phyloP scores from a whole-genome alignment of 2,888 invertebrate genomes.

The Melinaea marsaeus region DNA sequence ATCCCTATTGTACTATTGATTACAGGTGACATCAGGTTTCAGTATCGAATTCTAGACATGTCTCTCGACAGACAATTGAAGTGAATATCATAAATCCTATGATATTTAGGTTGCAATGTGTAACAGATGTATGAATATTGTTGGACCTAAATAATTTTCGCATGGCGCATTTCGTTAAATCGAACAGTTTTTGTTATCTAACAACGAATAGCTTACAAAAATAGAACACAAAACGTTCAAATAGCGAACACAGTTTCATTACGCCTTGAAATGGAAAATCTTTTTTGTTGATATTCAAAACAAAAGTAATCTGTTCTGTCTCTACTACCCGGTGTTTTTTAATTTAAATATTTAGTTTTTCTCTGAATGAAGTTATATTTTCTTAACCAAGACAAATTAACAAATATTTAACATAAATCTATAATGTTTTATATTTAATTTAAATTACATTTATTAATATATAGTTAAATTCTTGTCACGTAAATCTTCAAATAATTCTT shows the following conservation, averaged over 20 bases:
- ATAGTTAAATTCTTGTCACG: too few species aligned
- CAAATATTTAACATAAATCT: not conserved
- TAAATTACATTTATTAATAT: too few species aligned
- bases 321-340: constrained; percentile 7
- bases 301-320: constrained; percentile 11
- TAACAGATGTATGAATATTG: too few species aligned
- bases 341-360: constrained; percentile 5
- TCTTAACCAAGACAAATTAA: not conserved
- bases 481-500: too few species aligned
- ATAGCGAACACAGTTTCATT: constrained; percentile 15
- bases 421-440: not conserved
- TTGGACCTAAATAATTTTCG: not conserved
- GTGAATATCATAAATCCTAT: not conserved
- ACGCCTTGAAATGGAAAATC: constrained; percentile 14
- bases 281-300: constrained; percentile 14
- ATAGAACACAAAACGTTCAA: constrained; percentile 8
- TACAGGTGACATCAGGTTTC: constrained; percentile 51
- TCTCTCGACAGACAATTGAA: not conserved
- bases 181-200: not conserved
- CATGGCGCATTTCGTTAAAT: not conserved
- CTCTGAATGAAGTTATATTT: not conserved
- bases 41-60: constrained; percentile 11
- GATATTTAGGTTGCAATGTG: too few species aligned
- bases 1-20: constrained; percentile 64
- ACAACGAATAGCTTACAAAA: not conserved